Percentiles rank a stretch among this genome's conserved stretches.
These are phyloP conservation scores for Melanaphis sacchari DNA, from an alignment of 1,140 invertebrate species.

Conservation along the genomic window DNA sequence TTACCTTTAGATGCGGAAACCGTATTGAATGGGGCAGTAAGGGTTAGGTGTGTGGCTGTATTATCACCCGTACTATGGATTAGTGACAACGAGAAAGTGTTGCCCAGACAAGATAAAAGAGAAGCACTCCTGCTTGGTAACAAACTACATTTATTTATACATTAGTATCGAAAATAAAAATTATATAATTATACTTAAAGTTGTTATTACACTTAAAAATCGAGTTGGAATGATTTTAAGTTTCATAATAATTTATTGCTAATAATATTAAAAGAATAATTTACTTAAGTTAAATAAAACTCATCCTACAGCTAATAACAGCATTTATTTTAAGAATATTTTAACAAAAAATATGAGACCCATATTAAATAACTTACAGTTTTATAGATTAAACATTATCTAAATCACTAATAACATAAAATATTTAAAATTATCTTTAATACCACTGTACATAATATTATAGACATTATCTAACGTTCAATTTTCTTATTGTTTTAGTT, in stretches of 20 bases:
- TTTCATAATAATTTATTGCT: not conserved
- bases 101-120: conserved; percentile 68
- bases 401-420: not conserved
- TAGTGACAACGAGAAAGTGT: conserved; percentile 67
- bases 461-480: not conserved
- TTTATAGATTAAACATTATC: not conserved
- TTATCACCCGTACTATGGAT: conserved; percentile 69
- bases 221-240: conserved; percentile 2
- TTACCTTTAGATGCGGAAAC: conserved; percentile 66
- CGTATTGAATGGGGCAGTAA: conserved; percentile 68
- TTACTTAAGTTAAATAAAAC: not conserved
- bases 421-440: not conserved
- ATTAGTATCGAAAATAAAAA: not conserved
- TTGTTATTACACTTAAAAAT: not conserved
- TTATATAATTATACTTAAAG: not conserved
- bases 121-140: conserved; percentile 70
- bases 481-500: not conserved
- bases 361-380: not conserved
- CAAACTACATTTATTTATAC: not conserved
- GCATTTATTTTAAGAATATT: not conserved
- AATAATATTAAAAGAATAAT: not conserved
- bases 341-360: not conserved
- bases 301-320: not conserved
- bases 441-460: too few relatives aligned
- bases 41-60: conserved; percentile 69